Percentiles rank a stretch among this genome's conserved stretches.
phyloP scores from a whole-genome alignment of 2,888 invertebrate species.

The Stenotaenia linearis region DNA sequence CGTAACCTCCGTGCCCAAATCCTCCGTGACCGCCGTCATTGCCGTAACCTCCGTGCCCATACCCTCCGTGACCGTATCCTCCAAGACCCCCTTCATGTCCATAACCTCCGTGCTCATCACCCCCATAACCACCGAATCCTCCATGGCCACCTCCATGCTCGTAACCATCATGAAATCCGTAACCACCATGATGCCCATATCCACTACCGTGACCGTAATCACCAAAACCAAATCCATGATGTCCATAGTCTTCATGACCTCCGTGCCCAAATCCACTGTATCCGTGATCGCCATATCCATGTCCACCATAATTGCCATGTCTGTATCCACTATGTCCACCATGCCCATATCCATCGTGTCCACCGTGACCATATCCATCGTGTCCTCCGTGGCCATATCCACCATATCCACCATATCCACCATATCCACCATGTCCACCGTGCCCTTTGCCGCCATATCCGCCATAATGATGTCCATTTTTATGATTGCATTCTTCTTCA shows the following conservation, averaged over 20 bases:
- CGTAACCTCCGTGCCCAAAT: background rate
- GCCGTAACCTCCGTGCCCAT: background rate
- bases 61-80: background rate
- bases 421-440: background rate
- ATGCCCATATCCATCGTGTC: background rate
- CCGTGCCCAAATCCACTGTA: background rate
- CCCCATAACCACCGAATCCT: background rate
- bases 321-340: too few species aligned
- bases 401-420: background rate
- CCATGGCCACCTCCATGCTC: background rate
- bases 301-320: background rate
- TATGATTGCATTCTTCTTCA: background rate
- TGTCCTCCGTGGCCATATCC: background rate
- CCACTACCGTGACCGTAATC: background rate
- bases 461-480: background rate
- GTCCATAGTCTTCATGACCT: background rate
- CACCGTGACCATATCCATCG: background rate
- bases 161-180: background rate
- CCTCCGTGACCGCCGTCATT: background rate
- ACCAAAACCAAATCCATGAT: background rate
- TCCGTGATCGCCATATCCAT: background rate
- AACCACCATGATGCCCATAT: background rate
- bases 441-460: background rate
- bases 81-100: background rate
- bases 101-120: background rate